These are phyloP conservation scores for Acanthopagrus latus DNA, from an alignment of 2,797 vertebrate genomes.

Conservation along the genomic window DNA sequence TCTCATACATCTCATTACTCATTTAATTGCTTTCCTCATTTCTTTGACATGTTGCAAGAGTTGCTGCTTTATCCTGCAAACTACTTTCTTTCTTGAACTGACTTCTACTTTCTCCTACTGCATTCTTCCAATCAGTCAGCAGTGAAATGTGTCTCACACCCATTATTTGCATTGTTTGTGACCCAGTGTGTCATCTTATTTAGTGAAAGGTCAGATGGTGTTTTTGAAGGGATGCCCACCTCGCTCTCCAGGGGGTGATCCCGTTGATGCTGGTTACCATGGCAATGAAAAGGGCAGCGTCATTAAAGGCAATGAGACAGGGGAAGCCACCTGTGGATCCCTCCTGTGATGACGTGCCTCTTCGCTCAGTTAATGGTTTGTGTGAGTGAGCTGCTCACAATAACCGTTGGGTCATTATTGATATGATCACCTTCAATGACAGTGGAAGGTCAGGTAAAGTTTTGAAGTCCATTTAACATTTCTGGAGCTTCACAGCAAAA, in stretches of 20 bases:
- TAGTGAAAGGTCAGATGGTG: conserved; percentile 33
- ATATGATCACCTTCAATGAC: too few species aligned
- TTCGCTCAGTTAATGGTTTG: conserved; percentile 54
- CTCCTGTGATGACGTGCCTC: conserved; percentile 39
- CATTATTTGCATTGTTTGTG: neutral
- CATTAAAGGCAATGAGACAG: conserved; percentile 32
- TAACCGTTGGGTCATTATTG: neutral
- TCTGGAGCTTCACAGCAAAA: too few species aligned
- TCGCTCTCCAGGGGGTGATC: conserved; percentile 23
- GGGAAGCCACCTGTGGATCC: conserved; percentile 45
- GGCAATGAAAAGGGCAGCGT: conserved; percentile 50
- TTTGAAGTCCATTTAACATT: too few species aligned
- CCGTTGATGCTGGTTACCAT: conserved; percentile 36
- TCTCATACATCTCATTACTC: neutral
- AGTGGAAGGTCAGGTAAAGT: too few species aligned
- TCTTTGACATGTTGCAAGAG: neutral
- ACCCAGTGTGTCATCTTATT: conserved; percentile 8
- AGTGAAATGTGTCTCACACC: neutral
- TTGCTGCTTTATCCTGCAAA: neutral
- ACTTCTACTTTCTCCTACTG: neutral
- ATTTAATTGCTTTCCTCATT: neutral
- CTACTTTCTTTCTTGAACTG: neutral
- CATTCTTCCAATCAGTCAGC: neutral
- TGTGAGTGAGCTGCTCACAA: conserved; percentile 42
- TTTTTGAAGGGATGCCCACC: conserved; percentile 36